Evolutionary conservation across 2,797 vertebrate genomes (phyloP).

Genomic region (Euphonia xanthogaster): DNA sequence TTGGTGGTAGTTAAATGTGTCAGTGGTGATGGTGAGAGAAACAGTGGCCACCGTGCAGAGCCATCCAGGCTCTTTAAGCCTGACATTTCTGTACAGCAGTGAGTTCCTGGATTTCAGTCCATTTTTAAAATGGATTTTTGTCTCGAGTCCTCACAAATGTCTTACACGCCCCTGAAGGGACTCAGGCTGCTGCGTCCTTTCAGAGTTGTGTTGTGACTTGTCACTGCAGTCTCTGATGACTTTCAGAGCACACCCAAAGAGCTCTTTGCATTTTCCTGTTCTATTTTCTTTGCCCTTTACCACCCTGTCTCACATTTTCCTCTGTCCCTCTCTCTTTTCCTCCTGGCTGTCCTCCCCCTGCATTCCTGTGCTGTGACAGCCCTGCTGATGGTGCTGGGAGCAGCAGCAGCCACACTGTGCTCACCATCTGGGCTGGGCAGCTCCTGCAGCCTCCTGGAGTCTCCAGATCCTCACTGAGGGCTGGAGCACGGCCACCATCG

Average conservation of each 20-base stretch:
- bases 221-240: neutral
- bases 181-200: neutral
- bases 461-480: neutral
- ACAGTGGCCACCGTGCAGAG: neutral
- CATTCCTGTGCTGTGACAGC: neutral
- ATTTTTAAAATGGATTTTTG: neutral
- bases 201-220: neutral
- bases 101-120: neutral
- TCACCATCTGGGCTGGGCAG: slow-evolving; percentile 32
- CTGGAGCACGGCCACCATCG: neutral
- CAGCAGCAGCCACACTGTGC: neutral
- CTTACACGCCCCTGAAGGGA: neutral
- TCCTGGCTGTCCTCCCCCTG: neutral
- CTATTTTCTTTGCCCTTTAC: neutral
- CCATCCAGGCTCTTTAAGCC: neutral
- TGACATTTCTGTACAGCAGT: neutral
- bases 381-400: slow-evolving; percentile 9
- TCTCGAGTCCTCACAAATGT: neutral
- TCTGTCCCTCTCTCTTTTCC: neutral
- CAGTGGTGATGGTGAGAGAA: neutral
- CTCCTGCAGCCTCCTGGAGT: neutral
- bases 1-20: neutral
- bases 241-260: neutral
- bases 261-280: neutral
- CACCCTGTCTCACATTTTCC: neutral